A percentile compares a stretch with the other conserved stretches of the same genome.
phyloP scores from a whole-genome alignment of 53 echinoderm and acorn worm genomes.

The Apostichopus leukothele region DNA sequence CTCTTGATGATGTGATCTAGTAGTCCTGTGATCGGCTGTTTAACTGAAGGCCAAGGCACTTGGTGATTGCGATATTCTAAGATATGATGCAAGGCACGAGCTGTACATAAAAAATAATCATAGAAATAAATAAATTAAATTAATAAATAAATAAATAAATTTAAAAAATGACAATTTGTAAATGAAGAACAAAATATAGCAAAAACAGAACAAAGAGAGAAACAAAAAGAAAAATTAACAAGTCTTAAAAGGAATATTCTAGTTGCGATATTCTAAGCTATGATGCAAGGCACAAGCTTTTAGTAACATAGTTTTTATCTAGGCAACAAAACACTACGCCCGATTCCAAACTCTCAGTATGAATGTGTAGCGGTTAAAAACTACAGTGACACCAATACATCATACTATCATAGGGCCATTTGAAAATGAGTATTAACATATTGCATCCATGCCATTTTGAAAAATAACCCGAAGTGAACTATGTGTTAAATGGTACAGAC shows the following conservation, averaged over 20 bases:
- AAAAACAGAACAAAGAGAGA: background rate
- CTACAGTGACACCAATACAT: too few species aligned
- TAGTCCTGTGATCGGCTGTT: constrained; percentile 75
- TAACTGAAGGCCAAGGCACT: constrained; percentile 78
- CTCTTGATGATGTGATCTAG: constrained; percentile 86
- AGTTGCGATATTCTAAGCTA: rapidly evolving
- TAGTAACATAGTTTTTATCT: too few species aligned
- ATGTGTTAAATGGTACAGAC: too few species aligned
- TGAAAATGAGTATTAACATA: too few species aligned
- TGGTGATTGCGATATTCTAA: constrained; percentile 87
- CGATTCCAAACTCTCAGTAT: too few species aligned
- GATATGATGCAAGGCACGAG: constrained; percentile 74
- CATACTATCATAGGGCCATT: too few species aligned
- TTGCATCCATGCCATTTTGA: too few species aligned
- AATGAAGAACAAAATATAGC: background rate
- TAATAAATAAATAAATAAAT: background rate
- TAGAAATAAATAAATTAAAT: background rate
- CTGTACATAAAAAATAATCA: constrained; percentile 47
- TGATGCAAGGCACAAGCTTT: too few species aligned
- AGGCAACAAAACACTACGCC: too few species aligned
- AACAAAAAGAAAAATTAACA: background rate
- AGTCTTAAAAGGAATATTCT: too few species aligned
- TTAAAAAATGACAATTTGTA: background rate
- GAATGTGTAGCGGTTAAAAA: too few species aligned
- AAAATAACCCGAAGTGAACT: too few species aligned